A percentile compares a stretch with the other conserved stretches of the same genome.
phyloP scores from a whole-genome alignment of 2,113 vertebrate species.

The Tapirus terrestris region DNA sequence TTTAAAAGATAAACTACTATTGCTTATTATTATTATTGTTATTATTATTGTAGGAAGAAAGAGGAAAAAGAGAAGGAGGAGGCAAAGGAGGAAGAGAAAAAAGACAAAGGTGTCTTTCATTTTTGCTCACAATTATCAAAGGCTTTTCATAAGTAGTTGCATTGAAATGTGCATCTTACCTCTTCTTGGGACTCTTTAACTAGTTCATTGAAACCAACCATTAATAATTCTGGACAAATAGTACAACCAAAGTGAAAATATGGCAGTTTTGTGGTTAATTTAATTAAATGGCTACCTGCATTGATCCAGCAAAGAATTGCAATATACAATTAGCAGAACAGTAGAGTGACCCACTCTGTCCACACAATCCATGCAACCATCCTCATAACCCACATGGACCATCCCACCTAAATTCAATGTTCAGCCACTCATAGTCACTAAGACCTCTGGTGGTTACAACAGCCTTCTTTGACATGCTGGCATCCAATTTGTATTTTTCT shows the following conservation, averaged over 20 bases:
- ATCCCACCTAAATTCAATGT: background rate
- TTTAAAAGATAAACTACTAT: background rate
- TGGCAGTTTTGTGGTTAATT: background rate
- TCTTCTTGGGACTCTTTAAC: background rate
- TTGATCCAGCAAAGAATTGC: background rate
- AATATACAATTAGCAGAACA: background rate
- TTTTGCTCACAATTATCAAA: background rate
- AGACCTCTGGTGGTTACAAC: background rate
- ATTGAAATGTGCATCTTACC: background rate
- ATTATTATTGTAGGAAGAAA: background rate
- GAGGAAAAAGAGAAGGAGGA: background rate
- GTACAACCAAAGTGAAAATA: background rate
- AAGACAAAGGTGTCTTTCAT: background rate
- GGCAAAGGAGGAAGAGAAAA: background rate
- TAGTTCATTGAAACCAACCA: background rate
- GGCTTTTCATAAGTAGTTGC: background rate
- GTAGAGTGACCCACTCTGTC: background rate
- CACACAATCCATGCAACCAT: background rate
- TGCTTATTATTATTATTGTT: background rate
- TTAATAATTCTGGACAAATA: conserved; percentile 19
- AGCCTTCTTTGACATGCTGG: background rate
- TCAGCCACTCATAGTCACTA: background rate
- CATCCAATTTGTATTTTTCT: conserved; percentile 43
- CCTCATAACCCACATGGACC: background rate
- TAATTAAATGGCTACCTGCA: background rate